These are phyloP conservation scores for Tapera naevia DNA, from an alignment of 2,797 vertebrate genomes.

Conservation along the genomic window DNA sequence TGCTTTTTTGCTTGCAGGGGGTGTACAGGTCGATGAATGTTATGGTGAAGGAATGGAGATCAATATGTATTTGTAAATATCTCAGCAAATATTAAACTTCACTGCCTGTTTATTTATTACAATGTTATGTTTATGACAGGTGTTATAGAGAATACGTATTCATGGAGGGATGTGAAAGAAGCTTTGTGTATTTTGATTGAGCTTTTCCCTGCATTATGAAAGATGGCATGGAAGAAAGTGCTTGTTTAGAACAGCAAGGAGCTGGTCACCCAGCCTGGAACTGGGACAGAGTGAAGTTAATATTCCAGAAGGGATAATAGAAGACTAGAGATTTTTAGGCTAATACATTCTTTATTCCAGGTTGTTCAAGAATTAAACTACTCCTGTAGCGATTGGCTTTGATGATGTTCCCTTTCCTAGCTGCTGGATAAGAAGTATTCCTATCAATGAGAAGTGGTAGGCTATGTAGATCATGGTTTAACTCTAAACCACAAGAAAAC, in stretches of 20 bases:
- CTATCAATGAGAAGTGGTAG: neutral
- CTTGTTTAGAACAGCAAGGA: neutral
- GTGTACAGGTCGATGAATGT: neutral
- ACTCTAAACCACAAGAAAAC: neutral
- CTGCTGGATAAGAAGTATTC: neutral
- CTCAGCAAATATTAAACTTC: neutral
- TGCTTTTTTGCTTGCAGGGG: neutral
- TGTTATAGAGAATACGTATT: neutral
- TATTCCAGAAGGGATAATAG: neutral
- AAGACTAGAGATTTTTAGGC: neutral
- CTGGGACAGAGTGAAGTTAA: neutral
- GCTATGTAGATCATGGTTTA: neutral
- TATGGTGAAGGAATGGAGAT: neutral
- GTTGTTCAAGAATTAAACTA: neutral
- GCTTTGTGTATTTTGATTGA: neutral
- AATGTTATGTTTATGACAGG: neutral
- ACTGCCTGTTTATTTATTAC: neutral
- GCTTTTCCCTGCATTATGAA: neutral
- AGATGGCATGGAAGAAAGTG: neutral
- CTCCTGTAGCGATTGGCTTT: neutral
- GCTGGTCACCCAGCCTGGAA: neutral
- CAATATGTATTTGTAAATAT: accelerated
- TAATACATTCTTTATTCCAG: neutral
- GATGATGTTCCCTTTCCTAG: neutral
- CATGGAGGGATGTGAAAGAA: neutral